These are phyloP conservation scores for Lineus longissimus DNA, from an alignment of 1,140 invertebrate genomes.

Conservation along the genomic window DNA sequence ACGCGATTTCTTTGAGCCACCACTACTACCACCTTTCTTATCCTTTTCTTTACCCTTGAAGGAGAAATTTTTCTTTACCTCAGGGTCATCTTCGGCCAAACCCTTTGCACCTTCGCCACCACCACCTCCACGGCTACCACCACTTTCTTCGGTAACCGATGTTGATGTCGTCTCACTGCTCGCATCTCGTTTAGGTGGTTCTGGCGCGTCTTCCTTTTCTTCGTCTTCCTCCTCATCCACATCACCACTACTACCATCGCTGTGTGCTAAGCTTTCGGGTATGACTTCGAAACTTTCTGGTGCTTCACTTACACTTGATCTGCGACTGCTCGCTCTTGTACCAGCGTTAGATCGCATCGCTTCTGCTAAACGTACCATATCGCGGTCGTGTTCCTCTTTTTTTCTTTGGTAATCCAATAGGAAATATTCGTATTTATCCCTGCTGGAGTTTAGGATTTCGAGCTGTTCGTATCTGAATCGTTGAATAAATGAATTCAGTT, in stretches of 20 bases:
- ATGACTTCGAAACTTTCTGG: not conserved
- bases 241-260: not conserved
- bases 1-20: not conserved
- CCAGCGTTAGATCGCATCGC: not conserved
- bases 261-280: not conserved
- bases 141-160: no score
- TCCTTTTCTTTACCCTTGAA: constrained; percentile 2
- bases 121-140: no score
- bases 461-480: not conserved
- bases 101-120: no score
- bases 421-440: not conserved
- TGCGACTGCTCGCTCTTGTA: not conserved
- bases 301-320: not conserved
- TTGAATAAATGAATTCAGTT: not conserved
- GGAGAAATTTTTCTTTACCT: not conserved
- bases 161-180: not conserved
- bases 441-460: not conserved
- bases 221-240: not conserved
- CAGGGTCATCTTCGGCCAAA: not conserved
- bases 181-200: not conserved
- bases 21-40: no score
- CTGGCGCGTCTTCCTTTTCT: not conserved
- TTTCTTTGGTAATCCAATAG: not conserved
- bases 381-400: not conserved
- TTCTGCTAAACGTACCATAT: not conserved